Evolutionary conservation across 1,140 invertebrate species (phyloP), one percentile per base, ranked within the genome.

Genomic region (Rhagoletis pomonella): DNA sequence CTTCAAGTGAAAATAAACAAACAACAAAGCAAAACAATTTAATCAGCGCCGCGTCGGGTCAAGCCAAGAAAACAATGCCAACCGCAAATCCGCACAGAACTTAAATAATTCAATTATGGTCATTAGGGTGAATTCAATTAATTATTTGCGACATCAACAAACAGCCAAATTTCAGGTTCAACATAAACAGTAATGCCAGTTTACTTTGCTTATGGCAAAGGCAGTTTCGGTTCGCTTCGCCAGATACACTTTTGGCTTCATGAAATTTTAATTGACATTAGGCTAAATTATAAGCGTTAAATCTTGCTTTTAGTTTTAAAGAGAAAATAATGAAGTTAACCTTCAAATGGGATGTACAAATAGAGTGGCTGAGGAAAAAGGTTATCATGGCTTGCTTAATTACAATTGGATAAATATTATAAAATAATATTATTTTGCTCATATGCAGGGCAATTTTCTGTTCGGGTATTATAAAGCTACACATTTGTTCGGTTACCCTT

Each of bases 121-220:
- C 67, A 73, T 73, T 73, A 73, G 67, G 67, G 12, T 73, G 67
- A 73, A 73, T 73, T 73, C 67, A 73, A 73, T 73, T 73, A 73
- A 73, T 73, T 73, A 73, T 73, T 73, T 73, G 67, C 39, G 67
- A 73, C 67, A 73, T 42, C 67, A 47, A 42, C 29, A 42, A 69
- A 47, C 7, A 47, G 42, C 14, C 39, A 14, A 42, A 69, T 44
- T 69, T 69, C 3, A 69, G 39, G 67, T 55, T 55, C 50, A 55
- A 7, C 67, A 47, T 4, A 39, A 47, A 69, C 42, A 17, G 5
- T 55, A 44, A 67, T 3, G 64, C 39, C 14, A 47, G 9, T 42
- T 55, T 7, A 55, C 50, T 55, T 55, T 55, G 50, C 50, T 55
- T 10, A 5, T 55, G 50, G 10, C 50, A 55, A 10, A 55, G 50